Evolutionary conservation across 2,113 vertebrate genomes (phyloP), one percentile per base, ranked within the genome.

Genomic region (Brienomyrus brachyistius): DNA sequence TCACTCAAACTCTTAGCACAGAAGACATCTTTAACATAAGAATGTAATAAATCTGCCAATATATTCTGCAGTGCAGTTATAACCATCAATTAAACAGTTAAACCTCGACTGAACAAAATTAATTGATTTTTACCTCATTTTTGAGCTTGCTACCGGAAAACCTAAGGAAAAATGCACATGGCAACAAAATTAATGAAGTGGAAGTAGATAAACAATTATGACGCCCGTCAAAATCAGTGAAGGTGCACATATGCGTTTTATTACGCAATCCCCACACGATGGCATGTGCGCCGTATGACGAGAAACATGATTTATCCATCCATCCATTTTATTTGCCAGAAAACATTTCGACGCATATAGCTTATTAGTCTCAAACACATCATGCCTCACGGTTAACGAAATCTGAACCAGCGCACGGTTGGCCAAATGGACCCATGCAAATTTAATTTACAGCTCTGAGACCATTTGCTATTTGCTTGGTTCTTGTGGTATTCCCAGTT

Each of bases 81-180:
- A 50, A 35, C 5, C 85, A 52, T 51, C n/a, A 54, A 31, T 86
- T n/a, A 52, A 52, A 47, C 13, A 31, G 50, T 15, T 35, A 17
- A 86, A 31, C 5, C 13, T 59, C 0, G 48, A 66, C 56, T 27
- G 19, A 47, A 45, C 35, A 88, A 66, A 40, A 13, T n/a, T 31
- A 80, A 83, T 15, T 83, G 11, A 87, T 43, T 35, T 35, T 95
- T 95, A 99, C 98, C 96, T 99, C 98, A 92, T 98, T 99, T 94
- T 99, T 99, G 4, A 99, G 92, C 91, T 98, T 99, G 94, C 98
- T 99, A 90, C 98, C 98, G 89, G 98, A 99, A 95, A 99, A 99
- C 94, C 98, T 99, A 91, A 15, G 4, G 91, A 56, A 6, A 90
- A 92, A 93, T 5, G 89, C 48, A 91, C 52, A 86, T 52, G 17